Evolutionary conservation across 2,113 vertebrate species (phyloP), one percentile per base, ranked within the genome.

Genomic region (Campylomormyrus tamandua): DNA sequence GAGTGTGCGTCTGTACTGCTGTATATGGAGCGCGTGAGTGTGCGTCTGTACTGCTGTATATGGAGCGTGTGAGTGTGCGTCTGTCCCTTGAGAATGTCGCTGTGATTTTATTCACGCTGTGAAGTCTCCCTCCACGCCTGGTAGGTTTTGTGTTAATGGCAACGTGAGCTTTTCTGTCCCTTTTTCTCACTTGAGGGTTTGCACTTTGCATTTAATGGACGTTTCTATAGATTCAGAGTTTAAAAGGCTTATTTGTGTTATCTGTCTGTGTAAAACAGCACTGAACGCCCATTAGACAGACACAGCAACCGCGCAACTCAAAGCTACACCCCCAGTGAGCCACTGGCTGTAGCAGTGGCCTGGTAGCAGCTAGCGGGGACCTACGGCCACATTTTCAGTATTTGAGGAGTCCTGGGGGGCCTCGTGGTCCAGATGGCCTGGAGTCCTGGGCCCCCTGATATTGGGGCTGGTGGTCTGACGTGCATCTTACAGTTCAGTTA

Each of bases 1-100:
- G 89, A 42, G 31, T 5, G 77, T 89, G 70, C n/a, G 27, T 91
- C 45, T 39, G 91, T 90, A 27, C 62, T 39, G 27, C 11, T 35
- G 31, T 24, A 66, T 24, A 2, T 0, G 4, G 19, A n/a, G 27
- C 89, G 66, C 49, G 80, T 89, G 49, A 77, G 70, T 31, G 74
- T 80, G 11, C 15, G 31, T 42, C 11, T 35, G 11, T 6, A 17
- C 31, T 31, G 31, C 13, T 6, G 15, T 35, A 42, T 83, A 35
- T 1, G 48, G 10, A 24, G 2, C 11, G 46, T 84, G 89, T 84
- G 89, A 46, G 24, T 27, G 85, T 90, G 74, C 17, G 42, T 92
- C 48, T 45, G 42, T 70, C 42, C 90, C 46, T 66, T 19, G 45
- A 31, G 46, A 49, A n/a, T 74, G 39, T 84, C 45, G 5, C 45